Percentiles rank a stretch among this genome's conserved stretches.
Evolutionary conservation across 2,888 invertebrate species (phyloP).

Genomic region (Hypercompe scribonia): DNA sequence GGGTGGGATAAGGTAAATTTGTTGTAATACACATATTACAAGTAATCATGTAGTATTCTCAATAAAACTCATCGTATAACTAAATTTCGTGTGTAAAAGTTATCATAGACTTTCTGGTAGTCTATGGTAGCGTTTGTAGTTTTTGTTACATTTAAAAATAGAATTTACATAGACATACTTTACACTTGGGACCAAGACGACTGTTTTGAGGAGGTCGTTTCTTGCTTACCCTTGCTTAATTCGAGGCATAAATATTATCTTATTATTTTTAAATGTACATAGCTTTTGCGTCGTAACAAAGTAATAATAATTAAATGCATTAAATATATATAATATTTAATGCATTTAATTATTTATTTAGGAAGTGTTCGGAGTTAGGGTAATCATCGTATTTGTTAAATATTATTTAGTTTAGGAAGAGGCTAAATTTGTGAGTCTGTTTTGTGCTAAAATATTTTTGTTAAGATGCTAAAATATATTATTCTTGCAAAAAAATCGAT

Average conservation of each 20-base stretch:
- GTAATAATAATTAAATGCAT: too few species aligned
- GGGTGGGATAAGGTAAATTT: background rate
- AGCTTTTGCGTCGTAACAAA: background rate
- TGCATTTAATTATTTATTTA: background rate
- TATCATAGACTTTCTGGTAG: background rate
- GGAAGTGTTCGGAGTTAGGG: background rate
- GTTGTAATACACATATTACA: background rate
- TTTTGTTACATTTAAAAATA: background rate
- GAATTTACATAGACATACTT: background rate
- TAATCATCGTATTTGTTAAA: background rate
- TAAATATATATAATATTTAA: background rate
- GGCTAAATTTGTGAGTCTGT: conserved; percentile 7
- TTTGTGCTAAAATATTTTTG: conserved; percentile 6
- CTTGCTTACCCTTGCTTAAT: conserved; percentile 1
- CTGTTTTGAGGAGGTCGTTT: background rate
- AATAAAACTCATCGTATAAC: background rate
- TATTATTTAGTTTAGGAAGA: conserved; percentile 4
- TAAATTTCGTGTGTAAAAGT: background rate
- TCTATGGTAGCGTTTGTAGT: background rate
- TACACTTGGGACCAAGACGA: background rate
- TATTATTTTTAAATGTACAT: conserved; percentile 1
- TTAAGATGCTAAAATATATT: conserved; percentile 3
- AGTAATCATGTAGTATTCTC: background rate
- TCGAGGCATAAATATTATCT: background rate
- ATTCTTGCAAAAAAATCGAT: conserved; percentile 1